Evolutionary conservation across 2,888 invertebrate species (phyloP), one percentile per base, ranked within the genome.

Genomic region (Linyphia triangularis): DNA sequence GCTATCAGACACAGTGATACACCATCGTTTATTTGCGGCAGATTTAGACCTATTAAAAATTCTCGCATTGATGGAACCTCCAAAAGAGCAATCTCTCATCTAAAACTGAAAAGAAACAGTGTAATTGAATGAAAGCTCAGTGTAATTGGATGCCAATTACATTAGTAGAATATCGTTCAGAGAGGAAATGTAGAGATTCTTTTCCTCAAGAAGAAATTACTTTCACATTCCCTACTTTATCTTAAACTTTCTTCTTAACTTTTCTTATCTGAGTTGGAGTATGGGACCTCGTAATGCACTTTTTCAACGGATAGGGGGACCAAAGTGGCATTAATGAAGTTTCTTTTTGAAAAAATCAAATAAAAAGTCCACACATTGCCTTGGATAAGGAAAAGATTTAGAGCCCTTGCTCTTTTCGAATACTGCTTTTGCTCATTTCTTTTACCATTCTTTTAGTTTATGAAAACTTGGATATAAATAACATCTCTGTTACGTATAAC

Each of bases 171-270:
- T 85, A 85, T 85, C 79, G 70, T 79, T 85, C 79, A 63, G 85
- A 78, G 51, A 77, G 26, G 78, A 84, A 77, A 67, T 67, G 69
- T 57, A 40, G 78, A 63, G 30, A 30, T 85, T 85, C 72, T 70
- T 79, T 78, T 85, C 28, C 69, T 40, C n/a, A 22, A 43, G 51
- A 30, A 78, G 70, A 78, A 85, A 85, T 85, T 85, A 79, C 78
- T 78, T 85, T 85, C 85, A n/a, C n/a, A 85, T 77, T 85, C 84
- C 69, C 37, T 78, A 85, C 85, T 85, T 79, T 78, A 85, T 85
- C 85, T 85, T 79, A 85, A 85, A 85, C 79, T 85, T 85, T 85
- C 85, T 85, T 85, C 85, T 78, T 85, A 85, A 85, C 85, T 85
- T 85, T 84, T 85, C 85, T 85, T 85, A 85, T 85, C 85, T 70